phyloP scores from a whole-genome alignment of 2,113 vertebrate genomes.

The Rafetus swinhoei region DNA sequence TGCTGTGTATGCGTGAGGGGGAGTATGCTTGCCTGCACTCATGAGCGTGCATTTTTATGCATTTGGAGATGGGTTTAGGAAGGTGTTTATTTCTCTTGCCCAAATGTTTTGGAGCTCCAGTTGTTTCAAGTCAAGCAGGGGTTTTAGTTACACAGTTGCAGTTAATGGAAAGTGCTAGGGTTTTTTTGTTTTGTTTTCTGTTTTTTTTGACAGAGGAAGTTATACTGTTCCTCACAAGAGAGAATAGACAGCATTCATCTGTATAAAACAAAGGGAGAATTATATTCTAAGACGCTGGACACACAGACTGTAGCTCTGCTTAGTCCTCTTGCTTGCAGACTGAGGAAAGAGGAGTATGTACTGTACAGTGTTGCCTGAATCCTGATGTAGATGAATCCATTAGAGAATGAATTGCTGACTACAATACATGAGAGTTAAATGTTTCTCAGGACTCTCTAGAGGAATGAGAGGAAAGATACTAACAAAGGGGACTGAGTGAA shows the following conservation, averaged over 20 bases:
- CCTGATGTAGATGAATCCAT: background rate
- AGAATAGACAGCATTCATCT: background rate
- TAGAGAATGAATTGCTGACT: conserved; percentile 33
- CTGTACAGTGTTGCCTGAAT: background rate
- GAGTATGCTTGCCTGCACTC: rapidly evolving
- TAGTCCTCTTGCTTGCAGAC: background rate
- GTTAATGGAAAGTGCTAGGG: background rate
- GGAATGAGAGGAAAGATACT: background rate
- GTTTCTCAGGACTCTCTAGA: conserved; percentile 12
- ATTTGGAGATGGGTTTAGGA: background rate
- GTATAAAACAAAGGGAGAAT: background rate
- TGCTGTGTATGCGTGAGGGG: background rate
- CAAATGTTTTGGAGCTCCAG: conserved; percentile 2
- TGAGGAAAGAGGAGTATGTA: background rate
- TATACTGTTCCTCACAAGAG: background rate
- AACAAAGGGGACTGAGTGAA: background rate
- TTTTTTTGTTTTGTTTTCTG: background rate
- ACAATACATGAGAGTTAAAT: conserved; percentile 2
- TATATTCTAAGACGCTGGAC: background rate
- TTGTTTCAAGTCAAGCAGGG: conserved; percentile 33
- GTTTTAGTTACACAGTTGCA: background rate
- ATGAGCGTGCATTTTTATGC: too few relatives aligned
- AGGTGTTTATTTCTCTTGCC: conserved; percentile 22
- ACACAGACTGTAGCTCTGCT: background rate
- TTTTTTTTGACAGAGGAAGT: conserved; percentile 4